Evolutionary conservation across 2,113 vertebrate species (phyloP).

Genomic region (Cercopithecus mona): DNA sequence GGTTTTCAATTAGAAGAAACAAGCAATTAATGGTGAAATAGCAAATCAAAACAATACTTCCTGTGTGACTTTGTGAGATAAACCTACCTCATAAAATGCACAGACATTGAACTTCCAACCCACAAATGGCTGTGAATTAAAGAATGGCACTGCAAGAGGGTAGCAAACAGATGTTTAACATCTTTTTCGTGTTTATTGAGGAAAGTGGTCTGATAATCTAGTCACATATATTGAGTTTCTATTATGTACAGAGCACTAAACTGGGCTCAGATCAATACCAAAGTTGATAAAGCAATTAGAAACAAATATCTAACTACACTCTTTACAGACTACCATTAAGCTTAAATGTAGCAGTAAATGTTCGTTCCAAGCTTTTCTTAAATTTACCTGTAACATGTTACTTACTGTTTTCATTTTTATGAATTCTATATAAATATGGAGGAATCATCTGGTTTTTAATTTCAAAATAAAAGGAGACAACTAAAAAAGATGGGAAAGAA

Average conservation of each 20-base stretch:
- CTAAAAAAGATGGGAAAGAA: neutral
- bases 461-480: neutral
- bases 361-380: neutral
- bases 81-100: neutral
- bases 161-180: neutral
- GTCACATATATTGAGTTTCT: neutral
- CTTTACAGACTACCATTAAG: neutral
- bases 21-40: neutral
- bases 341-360: neutral
- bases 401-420: neutral
- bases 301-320: neutral
- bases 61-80: neutral
- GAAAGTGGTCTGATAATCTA: neutral
- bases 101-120: neutral
- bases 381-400: neutral
- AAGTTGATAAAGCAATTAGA: neutral
- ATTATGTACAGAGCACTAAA: neutral
- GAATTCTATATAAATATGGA: neutral
- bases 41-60: neutral
- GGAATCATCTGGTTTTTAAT: neutral
- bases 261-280: neutral
- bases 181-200: neutral
- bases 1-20: neutral
- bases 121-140: neutral
- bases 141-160: neutral